Percentiles rank a stretch among this genome's conserved stretches.
phyloP scores from a whole-genome alignment of 2,888 invertebrate genomes.

The Drosophila longiperda region DNA sequence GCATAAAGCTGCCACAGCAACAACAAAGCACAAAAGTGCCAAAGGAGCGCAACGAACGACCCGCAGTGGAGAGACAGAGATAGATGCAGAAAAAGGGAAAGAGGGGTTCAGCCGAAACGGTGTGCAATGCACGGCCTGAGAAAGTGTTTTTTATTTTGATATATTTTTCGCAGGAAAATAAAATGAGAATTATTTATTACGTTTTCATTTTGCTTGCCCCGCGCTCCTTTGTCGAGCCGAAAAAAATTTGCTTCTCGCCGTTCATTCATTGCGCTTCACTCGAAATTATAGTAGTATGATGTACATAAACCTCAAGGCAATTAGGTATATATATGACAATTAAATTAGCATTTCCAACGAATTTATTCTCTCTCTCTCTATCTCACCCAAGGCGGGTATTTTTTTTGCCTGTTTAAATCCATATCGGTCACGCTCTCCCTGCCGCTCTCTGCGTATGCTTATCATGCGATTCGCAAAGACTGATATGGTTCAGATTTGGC shows the following conservation, averaged over 20 bases:
- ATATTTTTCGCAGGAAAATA: constrained; percentile 77
- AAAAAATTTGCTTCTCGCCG: constrained; percentile 28
- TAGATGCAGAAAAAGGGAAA: not conserved
- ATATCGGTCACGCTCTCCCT: constrained; percentile 6
- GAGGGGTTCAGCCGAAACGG: not conserved
- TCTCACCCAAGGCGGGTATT: constrained; percentile 23
- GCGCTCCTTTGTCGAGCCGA: constrained; percentile 8
- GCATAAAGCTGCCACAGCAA: constrained; percentile 42
- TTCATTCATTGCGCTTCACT: constrained; percentile 63
- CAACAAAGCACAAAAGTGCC: constrained; percentile 64
- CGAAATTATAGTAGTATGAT: constrained; percentile 41
- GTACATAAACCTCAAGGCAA: constrained; percentile 65
- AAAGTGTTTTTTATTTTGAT: constrained; percentile 79
- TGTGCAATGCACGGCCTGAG: constrained; percentile 50
- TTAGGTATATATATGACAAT: constrained; percentile 66
- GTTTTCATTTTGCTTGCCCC: constrained; percentile 51
- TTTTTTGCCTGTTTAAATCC: constrained; percentile 24
- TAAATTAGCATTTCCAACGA: constrained; percentile 78
- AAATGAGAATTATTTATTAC: constrained; percentile 81
- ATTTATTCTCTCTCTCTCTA: constrained; percentile 22
- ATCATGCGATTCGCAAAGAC: constrained; percentile 57
- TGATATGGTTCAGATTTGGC: constrained; percentile 55
- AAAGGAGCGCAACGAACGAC: constrained; percentile 45
- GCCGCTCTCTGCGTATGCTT: constrained; percentile 23
- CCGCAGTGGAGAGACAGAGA: not conserved